phyloP scores from a whole-genome alignment of 2,888 invertebrate genomes.

The Drosophila vallismaia region DNA sequence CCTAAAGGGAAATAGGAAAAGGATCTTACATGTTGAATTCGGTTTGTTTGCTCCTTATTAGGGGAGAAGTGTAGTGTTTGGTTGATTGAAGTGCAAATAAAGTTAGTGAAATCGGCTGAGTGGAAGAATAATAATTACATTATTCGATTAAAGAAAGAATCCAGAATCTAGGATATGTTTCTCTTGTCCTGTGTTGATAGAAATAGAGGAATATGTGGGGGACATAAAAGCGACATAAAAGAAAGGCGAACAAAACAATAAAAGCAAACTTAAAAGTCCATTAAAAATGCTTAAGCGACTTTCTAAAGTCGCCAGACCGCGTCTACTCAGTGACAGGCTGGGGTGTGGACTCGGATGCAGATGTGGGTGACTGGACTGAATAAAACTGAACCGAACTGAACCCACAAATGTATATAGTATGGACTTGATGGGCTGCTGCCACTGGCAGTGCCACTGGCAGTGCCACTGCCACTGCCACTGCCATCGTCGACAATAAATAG shows the following conservation, averaged over 20 bases:
- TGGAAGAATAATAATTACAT: not conserved
- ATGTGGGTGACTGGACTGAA: conserved; percentile 34
- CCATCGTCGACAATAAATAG: conserved; percentile 71
- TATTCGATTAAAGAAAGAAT: not conserved
- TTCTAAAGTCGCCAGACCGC: conserved; percentile 67
- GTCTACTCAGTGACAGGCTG: conserved; percentile 53
- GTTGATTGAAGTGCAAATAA: conserved; percentile 33
- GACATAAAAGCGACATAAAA: conserved; percentile 21
- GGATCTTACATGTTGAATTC: conserved; percentile 33
- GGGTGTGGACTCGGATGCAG: not conserved
- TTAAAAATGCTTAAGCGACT: conserved; percentile 75
- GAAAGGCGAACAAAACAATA: conserved; percentile 54
- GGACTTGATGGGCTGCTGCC: conserved; percentile 32
- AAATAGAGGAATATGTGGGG: too few relatives aligned
- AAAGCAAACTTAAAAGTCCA: conserved; percentile 79
- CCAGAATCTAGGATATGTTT: too few relatives aligned
- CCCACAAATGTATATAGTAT: conserved; percentile 42
- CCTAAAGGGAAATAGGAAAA: conserved; percentile 46
- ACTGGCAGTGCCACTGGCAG: conserved; percentile 1
- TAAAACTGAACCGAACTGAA: conserved; percentile 23
- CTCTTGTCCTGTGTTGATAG: too few relatives aligned
- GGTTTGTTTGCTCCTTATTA: conserved; percentile 30
- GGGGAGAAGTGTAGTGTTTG: not conserved
- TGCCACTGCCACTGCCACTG: conserved; percentile 8
- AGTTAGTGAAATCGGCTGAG: conserved; percentile 1